A percentile compares a stretch with the other conserved stretches of the same genome.
Evolutionary conservation across 2,797 vertebrate species (phyloP).

Genomic region (Aldrovandia affinis): DNA sequence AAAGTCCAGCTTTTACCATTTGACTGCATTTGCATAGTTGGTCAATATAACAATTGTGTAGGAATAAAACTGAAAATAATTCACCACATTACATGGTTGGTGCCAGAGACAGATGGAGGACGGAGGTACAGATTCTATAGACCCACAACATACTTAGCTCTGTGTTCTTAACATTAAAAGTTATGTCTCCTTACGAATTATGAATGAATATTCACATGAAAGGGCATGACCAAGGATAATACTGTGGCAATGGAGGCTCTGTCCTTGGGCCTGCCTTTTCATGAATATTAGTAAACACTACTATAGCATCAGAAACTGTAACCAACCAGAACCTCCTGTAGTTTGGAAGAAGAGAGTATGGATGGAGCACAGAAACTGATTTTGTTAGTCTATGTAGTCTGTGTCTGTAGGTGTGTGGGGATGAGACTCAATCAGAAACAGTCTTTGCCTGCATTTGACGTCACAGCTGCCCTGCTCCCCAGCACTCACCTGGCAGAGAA

Average conservation of each 20-base stretch:
- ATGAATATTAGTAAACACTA: neutral
- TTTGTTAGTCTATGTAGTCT: too few relatives aligned
- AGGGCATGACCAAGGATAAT: too few relatives aligned
- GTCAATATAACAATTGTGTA: neutral
- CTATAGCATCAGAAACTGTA: neutral
- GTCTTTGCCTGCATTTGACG: neutral
- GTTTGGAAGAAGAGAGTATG: neutral
- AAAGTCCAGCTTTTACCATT: too few relatives aligned
- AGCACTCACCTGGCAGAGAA: constrained; percentile 85
- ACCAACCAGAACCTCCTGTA: neutral
- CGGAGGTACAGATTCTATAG: too few relatives aligned
- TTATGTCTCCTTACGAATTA: too few relatives aligned
- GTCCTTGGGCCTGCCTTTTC: neutral
- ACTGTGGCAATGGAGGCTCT: too few relatives aligned
- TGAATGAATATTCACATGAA: too few relatives aligned
- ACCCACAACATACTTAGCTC: too few relatives aligned
- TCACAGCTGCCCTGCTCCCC: neutral
- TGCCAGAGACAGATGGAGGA: too few relatives aligned
- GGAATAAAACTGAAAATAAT: neutral
- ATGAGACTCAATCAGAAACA: neutral
- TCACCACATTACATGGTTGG: neutral
- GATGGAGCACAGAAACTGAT: neutral
- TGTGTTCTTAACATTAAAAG: too few relatives aligned
- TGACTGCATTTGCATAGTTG: neutral
- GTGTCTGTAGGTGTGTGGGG: too few relatives aligned